Conservation (phyloP, 2,888 invertebrate genomes). For the Sminthurinus aureus region DNA sequence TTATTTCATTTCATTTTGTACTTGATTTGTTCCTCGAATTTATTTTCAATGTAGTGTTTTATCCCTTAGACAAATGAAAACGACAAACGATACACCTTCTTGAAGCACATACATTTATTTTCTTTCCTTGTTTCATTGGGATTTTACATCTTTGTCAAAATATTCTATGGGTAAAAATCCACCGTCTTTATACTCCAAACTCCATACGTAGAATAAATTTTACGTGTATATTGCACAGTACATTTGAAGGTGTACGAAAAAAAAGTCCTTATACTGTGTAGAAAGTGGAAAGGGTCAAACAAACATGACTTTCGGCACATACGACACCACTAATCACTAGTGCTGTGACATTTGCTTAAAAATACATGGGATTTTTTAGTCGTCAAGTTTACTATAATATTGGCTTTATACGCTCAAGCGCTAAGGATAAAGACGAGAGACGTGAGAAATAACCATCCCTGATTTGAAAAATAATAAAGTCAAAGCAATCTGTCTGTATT, state of each 20-base stretch:
- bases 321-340: constrained; percentile 33
- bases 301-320: constrained; percentile 2
- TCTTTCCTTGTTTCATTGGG: not conserved
- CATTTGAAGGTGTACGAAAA: too few relatives aligned
- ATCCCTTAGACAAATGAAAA: not conserved
- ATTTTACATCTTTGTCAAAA: not conserved
- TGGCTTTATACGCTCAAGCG: not conserved
- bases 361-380: constrained; percentile 1
- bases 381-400: not conserved
- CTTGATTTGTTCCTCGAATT: not conserved
- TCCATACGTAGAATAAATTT: too few relatives aligned
- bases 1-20: not conserved
- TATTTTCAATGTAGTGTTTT: not conserved
- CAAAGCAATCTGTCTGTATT: constrained; percentile 7
- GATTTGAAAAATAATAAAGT: not conserved
- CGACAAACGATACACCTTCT: not conserved
- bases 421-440: not conserved
- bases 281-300: constrained; percentile 27
- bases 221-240: too few relatives aligned
- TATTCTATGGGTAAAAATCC: too few relatives aligned
- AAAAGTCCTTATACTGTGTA: not conserved
- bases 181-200: too few relatives aligned
- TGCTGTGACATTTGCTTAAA: constrained; percentile 36
- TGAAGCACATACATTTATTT: not conserved
- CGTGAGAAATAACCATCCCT: constrained; percentile 2